These are phyloP conservation scores for Bombus sylvicola DNA, from an alignment of 1,140 invertebrate genomes.

Conservation along the genomic window DNA sequence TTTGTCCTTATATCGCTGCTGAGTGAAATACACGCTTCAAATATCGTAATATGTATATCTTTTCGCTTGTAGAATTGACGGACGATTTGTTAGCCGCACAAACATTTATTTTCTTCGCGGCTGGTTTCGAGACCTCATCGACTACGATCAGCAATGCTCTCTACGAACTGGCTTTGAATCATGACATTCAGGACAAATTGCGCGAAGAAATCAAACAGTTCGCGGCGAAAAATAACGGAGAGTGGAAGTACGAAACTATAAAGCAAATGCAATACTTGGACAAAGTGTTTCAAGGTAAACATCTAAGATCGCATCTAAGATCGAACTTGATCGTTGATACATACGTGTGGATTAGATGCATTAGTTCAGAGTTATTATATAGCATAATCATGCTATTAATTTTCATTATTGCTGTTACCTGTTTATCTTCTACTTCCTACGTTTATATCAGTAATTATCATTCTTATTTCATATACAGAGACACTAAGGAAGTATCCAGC, in stretches of 20 bases:
- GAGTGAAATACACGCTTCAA: too few species aligned
- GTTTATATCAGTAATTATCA: not conserved
- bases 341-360: rapidly evolving
- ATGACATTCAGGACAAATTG: constrained; percentile 82
- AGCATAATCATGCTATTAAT: too few species aligned
- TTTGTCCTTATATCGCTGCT: too few species aligned
- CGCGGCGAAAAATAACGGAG: constrained; percentile 49
- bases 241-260: constrained; percentile 66
- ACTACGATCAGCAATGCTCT: constrained; percentile 80
- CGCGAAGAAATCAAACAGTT: constrained; percentile 79
- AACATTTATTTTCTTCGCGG: constrained; percentile 80
- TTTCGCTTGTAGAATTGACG: constrained; percentile 61
- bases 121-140: constrained; percentile 85
- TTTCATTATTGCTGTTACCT: rapidly evolving
- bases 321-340: too few species aligned
- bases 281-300: constrained; percentile 67
- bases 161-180: constrained; percentile 82
- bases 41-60: not conserved
- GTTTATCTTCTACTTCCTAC: not conserved
- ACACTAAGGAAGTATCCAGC: constrained; percentile 85
- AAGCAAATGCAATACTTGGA: constrained; percentile 73
- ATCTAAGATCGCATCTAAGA: too few species aligned
- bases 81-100: constrained; percentile 72
- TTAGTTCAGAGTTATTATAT: too few species aligned
- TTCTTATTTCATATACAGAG: constrained; percentile 81